These are phyloP conservation scores for Pachycephus smyrnensis DNA, from an alignment of 2,888 invertebrate genomes.

Conservation along the genomic window DNA sequence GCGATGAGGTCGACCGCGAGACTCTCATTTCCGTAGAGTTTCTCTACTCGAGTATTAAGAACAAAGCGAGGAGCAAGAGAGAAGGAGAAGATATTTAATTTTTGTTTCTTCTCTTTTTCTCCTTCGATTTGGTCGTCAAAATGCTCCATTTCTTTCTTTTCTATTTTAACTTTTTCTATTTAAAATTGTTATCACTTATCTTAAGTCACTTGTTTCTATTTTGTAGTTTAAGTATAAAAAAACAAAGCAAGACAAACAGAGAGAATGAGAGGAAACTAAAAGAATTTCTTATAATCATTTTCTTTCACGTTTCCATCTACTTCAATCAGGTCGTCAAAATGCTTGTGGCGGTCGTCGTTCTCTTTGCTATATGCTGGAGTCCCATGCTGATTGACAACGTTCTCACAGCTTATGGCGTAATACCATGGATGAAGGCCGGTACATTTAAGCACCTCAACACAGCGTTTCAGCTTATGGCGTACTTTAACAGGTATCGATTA, in stretches of 20 bases:
- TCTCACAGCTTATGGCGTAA: conserved; percentile 72
- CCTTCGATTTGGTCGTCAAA: no score
- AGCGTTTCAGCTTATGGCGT: conserved; percentile 75
- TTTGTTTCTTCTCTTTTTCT: no score
- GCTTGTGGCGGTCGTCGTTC: conserved; percentile 77
- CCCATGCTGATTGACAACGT: conserved; percentile 76
- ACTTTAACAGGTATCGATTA: conserved; percentile 72
- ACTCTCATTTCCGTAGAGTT: no score
- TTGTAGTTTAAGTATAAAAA: background rate
- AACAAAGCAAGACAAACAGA: background rate
- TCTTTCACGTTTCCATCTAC: background rate
- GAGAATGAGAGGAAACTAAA: background rate
- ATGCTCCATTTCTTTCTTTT: background rate
- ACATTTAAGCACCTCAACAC: conserved; percentile 73
- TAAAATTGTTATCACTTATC: background rate
- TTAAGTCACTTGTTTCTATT: background rate
- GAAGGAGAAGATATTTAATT: no score
- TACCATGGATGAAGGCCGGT: conserved; percentile 69
- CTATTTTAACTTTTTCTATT: background rate
- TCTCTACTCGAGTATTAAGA: no score
- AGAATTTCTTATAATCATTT: no score
- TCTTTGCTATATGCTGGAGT: conserved; percentile 79
- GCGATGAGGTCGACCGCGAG: no score
- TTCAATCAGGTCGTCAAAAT: conserved; percentile 76
- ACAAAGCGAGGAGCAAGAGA: no score